phyloP scores from a whole-genome alignment of 2,888 invertebrate species.

The Troides oblongomaculatus region DNA sequence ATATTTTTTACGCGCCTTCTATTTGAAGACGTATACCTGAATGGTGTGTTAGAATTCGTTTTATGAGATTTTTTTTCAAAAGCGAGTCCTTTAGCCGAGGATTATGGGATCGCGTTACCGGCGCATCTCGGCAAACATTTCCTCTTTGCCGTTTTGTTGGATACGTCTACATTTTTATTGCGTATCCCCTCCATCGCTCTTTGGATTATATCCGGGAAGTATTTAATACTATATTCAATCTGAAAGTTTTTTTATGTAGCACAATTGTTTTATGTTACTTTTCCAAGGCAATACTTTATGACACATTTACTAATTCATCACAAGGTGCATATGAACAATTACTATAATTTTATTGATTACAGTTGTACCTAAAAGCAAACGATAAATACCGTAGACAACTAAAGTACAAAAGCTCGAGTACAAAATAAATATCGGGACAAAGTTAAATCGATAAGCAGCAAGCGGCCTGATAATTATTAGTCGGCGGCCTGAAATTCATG shows the following conservation, averaged over 20 bases:
- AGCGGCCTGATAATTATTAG: conserved; percentile 77
- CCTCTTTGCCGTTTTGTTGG: conserved; percentile 46
- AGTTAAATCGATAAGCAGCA: conserved; percentile 70
- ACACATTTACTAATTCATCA: too few relatives aligned
- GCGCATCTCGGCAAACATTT: conserved; percentile 58
- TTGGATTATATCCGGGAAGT: conserved; percentile 10
- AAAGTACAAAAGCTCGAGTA: conserved; percentile 39
- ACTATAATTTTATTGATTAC: too few relatives aligned
- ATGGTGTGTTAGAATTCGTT: conserved; percentile 74
- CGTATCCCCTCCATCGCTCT: conserved; percentile 31
- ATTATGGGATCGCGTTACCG: conserved; percentile 60
- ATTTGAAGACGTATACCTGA: conserved; percentile 75
- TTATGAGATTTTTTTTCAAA: conserved; percentile 74
- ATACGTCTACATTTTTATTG: conserved; percentile 40
- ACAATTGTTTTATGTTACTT: neutral
- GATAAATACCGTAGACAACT: neutral
- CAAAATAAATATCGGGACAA: conserved; percentile 67
- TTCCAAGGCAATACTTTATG: neutral
- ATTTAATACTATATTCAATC: neutral
- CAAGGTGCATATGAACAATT: too few relatives aligned
- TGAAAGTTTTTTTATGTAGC: neutral
- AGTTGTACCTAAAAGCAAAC: too few relatives aligned
- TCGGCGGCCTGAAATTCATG: conserved; percentile 79
- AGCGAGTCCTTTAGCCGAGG: conserved; percentile 58
- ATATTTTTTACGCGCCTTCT: conserved; percentile 76